phyloP scores from a whole-genome alignment of 2,888 invertebrate species.

The Onthophagus sagittarius region DNA sequence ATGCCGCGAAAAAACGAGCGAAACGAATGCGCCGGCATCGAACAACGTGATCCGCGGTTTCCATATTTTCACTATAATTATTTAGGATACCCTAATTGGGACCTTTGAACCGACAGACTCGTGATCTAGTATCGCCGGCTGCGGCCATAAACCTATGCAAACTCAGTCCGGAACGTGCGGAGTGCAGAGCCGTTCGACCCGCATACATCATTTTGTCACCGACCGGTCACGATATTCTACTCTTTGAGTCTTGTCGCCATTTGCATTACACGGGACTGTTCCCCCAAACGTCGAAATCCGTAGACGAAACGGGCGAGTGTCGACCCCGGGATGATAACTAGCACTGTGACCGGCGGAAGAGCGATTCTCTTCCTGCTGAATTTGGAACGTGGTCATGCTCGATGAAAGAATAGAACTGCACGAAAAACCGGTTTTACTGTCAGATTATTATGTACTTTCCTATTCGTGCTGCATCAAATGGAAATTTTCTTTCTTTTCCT shows the following conservation, averaged over 20 bases:
- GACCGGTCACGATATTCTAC: slow-evolving; percentile 32
- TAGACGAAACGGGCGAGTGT: background rate
- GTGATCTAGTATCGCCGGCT: slow-evolving; percentile 33
- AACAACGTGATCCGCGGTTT: slow-evolving; percentile 23
- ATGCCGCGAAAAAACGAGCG: background rate
- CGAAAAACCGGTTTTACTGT: background rate
- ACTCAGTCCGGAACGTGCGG: slow-evolving; percentile 13
- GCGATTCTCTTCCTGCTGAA: background rate
- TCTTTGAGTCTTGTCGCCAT: slow-evolving; percentile 29
- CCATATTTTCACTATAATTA: slow-evolving; percentile 31
- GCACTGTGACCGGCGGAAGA: background rate
- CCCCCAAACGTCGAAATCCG: background rate
- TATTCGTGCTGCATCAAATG: background rate
- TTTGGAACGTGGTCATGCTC: background rate
- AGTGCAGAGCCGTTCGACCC: slow-evolving; percentile 25
- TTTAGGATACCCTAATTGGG: slow-evolving; percentile 35
- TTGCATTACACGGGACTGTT: slow-evolving; percentile 22
- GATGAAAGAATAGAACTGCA: background rate
- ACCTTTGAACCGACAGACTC: slow-evolving; percentile 35
- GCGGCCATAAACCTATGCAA: slow-evolving; percentile 23
- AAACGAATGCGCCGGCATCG: background rate
- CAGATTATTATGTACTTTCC: background rate
- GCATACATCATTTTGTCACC: slow-evolving; percentile 36
- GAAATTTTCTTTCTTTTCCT: background rate
- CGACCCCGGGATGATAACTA: background rate